Evolutionary conservation across 2,113 vertebrate genomes (phyloP).

Genomic region (Larimichthys polyactis): DNA sequence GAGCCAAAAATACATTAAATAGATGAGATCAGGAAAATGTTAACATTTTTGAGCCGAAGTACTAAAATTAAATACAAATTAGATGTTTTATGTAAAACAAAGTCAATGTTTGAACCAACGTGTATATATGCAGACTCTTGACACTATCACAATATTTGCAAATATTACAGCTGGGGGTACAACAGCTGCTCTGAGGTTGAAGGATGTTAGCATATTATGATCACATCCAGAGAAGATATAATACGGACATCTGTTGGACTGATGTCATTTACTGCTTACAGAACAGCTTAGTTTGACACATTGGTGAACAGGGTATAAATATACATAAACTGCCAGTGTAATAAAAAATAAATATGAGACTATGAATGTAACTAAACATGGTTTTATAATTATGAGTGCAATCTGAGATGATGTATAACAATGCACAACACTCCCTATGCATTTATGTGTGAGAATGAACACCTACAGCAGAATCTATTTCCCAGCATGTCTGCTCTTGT

Average conservation of each 20-base stretch:
- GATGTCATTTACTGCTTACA: background rate
- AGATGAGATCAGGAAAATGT: too few species aligned
- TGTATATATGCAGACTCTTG: background rate
- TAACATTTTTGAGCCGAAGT: too few species aligned
- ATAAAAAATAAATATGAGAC: background rate
- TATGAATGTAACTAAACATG: too few species aligned
- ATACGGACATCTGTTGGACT: slow-evolving; percentile 26
- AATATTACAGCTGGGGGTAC: slow-evolving; percentile 15
- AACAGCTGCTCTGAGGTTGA: slow-evolving; percentile 38
- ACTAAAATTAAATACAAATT: too few species aligned
- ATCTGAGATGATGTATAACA: background rate
- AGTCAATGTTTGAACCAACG: background rate
- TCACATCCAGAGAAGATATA: background rate
- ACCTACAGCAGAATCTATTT: background rate
- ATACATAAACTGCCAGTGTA: background rate
- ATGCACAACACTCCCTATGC: background rate
- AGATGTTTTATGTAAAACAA: background rate
- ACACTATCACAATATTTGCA: background rate
- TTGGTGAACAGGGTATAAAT: background rate
- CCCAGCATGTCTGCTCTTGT: slow-evolving; percentile 12
- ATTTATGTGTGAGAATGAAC: too few species aligned
- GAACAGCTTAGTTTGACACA: background rate
- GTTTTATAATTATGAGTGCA: background rate
- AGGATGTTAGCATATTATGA: slow-evolving; percentile 1
- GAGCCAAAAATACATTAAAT: too few species aligned